A percentile compares a stretch with the other conserved stretches of the same genome.
phyloP scores from a whole-genome alignment of 2,113 vertebrate genomes.

The Scomber scombrus region DNA sequence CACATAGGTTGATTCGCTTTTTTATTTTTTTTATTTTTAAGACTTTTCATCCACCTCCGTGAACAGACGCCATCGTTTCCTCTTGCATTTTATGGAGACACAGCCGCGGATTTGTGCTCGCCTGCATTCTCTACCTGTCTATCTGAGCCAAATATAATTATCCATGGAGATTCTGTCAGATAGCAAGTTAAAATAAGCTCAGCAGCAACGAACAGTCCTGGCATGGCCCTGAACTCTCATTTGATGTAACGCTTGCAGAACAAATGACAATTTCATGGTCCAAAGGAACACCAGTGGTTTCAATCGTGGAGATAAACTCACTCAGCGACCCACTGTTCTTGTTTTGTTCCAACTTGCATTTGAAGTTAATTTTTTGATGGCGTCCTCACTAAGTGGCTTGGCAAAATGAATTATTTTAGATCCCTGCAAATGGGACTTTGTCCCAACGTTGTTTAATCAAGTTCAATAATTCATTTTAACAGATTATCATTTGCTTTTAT shows the following conservation, averaged over 20 bases:
- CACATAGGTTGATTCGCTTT: constrained; percentile 19
- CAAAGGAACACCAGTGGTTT: constrained; percentile 80
- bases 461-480: constrained; percentile 65
- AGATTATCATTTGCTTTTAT: constrained; percentile 72
- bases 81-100: constrained; percentile 42
- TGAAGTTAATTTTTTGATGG: constrained; percentile 66
- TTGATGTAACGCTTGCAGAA: constrained; percentile 84
- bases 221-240: constrained; percentile 80
- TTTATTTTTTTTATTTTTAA: constrained; percentile 10
- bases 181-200: constrained; percentile 77
- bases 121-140: constrained; percentile 60
- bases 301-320: constrained; percentile 79
- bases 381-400: constrained; percentile 63
- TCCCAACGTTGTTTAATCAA: constrained; percentile 49
- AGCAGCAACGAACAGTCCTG: constrained; percentile 61
- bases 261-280: constrained; percentile 85
- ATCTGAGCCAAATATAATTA: constrained; percentile 81
- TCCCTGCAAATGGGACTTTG: constrained; percentile 63
- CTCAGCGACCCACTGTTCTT: constrained; percentile 74
- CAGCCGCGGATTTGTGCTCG: constrained; percentile 45
- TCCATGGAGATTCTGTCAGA: constrained; percentile 77
- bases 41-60: constrained; percentile 42
- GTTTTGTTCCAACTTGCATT: constrained; percentile 77
- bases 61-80: constrained; percentile 44
- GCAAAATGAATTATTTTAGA: constrained; percentile 64